Conservation (phyloP, 2,797 vertebrate species). For the Micromesistius poutassou region DNA sequence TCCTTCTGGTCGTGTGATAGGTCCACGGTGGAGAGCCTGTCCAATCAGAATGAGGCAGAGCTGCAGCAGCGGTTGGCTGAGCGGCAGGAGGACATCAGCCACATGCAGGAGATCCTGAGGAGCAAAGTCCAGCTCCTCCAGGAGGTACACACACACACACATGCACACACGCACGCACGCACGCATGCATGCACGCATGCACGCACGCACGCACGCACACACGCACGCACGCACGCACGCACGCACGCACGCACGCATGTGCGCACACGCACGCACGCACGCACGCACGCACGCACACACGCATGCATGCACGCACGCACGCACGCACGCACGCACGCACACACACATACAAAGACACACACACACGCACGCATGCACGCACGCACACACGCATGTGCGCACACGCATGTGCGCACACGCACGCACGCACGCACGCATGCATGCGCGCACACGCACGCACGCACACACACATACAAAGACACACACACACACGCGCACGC, state of each 20-base stretch:
- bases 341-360: too few species aligned
- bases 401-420: too few species aligned
- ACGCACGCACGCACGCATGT: not conserved
- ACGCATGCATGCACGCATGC: not conserved
- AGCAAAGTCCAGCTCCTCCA: conserved; percentile 85
- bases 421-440: too few species aligned
- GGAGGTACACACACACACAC: conserved; percentile 68
- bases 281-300: too few species aligned
- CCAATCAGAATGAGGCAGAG: conserved; percentile 77
- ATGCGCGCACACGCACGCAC: too few species aligned
- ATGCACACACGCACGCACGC: conserved; percentile 1
- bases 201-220: not conserved
- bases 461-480: too few species aligned
- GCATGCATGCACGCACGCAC: not conserved
- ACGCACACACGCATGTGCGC: too few species aligned
- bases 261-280: not conserved
- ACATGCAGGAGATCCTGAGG: conserved; percentile 79
- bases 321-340: too few species aligned
- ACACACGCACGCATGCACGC: too few species aligned
- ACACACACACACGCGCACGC: too few species aligned
- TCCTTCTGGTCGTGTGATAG: conserved; percentile 50
- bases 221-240: not conserved
- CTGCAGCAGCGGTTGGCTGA: conserved; percentile 75
- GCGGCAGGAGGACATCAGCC: conserved; percentile 78
- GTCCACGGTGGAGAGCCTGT: conserved; percentile 69